Evolutionary conservation across 2,797 vertebrate genomes (phyloP), one percentile per base, ranked within the genome.

Genomic region (Hemibagrus guttatus): DNA sequence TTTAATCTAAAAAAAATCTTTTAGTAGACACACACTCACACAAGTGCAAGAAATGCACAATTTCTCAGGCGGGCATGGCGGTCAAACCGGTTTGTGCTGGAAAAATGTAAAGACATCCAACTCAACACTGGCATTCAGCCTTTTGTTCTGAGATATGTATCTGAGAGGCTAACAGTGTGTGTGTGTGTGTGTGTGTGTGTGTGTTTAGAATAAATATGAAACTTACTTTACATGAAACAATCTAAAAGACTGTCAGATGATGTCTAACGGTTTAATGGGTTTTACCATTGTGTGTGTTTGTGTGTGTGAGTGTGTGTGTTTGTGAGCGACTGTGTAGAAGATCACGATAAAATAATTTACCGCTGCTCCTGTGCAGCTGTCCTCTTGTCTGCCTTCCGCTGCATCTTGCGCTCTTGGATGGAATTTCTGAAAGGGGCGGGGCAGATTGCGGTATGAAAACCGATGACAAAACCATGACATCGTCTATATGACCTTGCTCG

Each of bases 361-460:
- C 98, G 96, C 86, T 98, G 96, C 23, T 98, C 97, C 91, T 99
- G 98, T 87, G 96, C 96, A 19, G 94, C 89, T 86, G 92, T 94
- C 54, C 91, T 92, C 90, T 95, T 97, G n/a, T 96, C 94, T 3
- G 89, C 89, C 82, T 97, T 95, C 54, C 93, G 94, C 64, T 95
- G 91, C 54, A 94, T 95, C 88, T 94, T 97, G 89, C 95, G 95
- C 0, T 97, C 96, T 0, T 93, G 94, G 35, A 94, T 93, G 61
- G 93, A 90, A 0, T 95, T 93, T 93, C 96, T 97, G 91, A 6
- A 84, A 59, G 81, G 88, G 52, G 93, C n/a, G 6, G 46, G 59
- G 85, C 26, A 81, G 17, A 0, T 28, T 3, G 11, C 3, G 3
- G 66, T 28, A 6, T 46, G 13, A 35, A 31, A 76, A 68, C 6